Conservation (phyloP, 2,797 vertebrate species). For the Tragelaphus oryx region DNA sequence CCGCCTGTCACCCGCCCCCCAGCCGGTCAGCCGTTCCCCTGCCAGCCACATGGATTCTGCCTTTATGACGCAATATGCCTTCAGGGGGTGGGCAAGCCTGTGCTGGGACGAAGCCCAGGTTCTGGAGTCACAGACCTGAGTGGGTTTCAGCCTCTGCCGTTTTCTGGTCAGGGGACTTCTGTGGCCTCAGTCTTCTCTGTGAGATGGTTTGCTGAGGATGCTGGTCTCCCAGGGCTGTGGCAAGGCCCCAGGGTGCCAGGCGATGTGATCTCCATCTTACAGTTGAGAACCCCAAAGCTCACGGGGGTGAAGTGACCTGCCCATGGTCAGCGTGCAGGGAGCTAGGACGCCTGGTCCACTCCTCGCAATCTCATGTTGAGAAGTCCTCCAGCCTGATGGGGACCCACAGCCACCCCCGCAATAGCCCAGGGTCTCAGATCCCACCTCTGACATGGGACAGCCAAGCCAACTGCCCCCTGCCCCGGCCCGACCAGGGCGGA, state of each 20-base stretch:
- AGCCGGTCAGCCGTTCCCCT: not conserved
- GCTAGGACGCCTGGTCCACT: not conserved
- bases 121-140: not conserved
- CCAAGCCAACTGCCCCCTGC: not conserved
- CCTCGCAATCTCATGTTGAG: accelerated
- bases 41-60: not conserved
- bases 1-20: accelerated
- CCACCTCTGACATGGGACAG: not conserved
- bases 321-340: not conserved
- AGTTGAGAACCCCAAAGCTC: not conserved
- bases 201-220: not conserved
- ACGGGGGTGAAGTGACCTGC: not conserved
- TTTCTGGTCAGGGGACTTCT: not conserved
- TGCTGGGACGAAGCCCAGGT: accelerated
- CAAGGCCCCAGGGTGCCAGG: not conserved
- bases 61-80: not conserved
- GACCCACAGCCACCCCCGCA: not conserved
- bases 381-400: not conserved
- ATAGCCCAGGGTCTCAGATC: not conserved
- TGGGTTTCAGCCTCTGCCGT: not conserved
- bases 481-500: not conserved
- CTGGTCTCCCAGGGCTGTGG: not conserved
- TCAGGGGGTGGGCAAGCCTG: not conserved
- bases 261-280: not conserved
- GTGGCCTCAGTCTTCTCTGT: not conserved